These are phyloP conservation scores for Phalacrocorax pelagicus DNA, from an alignment of 2,113 vertebrate genomes.

Conservation along the genomic window DNA sequence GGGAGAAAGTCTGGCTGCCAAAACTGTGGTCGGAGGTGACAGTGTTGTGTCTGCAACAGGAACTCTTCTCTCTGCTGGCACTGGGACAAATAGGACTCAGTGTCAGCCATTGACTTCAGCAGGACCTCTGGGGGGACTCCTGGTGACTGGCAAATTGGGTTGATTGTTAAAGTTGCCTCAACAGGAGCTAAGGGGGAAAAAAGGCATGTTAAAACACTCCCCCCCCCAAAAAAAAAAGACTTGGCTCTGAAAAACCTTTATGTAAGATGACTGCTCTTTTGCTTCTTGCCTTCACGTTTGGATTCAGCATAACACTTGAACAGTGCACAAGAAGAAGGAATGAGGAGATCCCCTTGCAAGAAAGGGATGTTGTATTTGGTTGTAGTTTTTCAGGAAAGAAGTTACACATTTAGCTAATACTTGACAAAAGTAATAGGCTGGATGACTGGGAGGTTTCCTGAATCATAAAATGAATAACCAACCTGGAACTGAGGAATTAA, in stretches of 20 bases:
- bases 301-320: not conserved
- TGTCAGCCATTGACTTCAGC: not conserved
- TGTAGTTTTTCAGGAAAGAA: not conserved
- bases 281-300: not conserved
- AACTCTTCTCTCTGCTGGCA: not conserved
- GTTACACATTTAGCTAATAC: not conserved
- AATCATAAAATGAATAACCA: constrained; percentile 5
- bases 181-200: not conserved
- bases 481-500: not conserved
- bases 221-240: not conserved
- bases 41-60: not conserved
- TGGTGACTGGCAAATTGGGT: not conserved
- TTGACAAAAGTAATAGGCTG: not conserved
- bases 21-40: not conserved
- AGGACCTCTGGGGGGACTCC: not conserved
- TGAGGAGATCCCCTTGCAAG: not conserved
- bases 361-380: not conserved
- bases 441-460: not conserved
- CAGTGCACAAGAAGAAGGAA: not conserved
- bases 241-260: not conserved
- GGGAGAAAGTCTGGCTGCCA: not conserved
- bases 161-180: not conserved
- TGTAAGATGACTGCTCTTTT: not conserved
- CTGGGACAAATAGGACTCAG: not conserved
- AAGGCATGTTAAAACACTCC: not conserved